Evolutionary conservation across 2,888 invertebrate genomes (phyloP).

Genomic region (Tuberolachnus salignus): DNA sequence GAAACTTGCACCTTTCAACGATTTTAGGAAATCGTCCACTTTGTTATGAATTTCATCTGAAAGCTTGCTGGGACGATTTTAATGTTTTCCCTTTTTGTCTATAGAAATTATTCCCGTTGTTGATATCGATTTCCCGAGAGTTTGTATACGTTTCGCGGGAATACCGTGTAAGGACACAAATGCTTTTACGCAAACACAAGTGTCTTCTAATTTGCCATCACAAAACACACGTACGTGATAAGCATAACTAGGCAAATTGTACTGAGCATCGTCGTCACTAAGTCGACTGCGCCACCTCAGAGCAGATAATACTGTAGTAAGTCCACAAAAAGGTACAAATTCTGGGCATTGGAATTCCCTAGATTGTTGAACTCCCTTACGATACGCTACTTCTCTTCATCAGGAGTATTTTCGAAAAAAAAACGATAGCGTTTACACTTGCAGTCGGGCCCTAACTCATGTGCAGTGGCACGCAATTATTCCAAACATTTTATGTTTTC

Average conservation of each 20-base stretch:
- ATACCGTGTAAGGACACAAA: constrained; percentile 15
- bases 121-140: background rate
- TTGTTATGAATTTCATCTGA: constrained; percentile 13
- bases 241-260: constrained; percentile 14
- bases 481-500: no score
- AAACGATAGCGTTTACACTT: constrained; percentile 10
- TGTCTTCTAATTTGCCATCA: constrained; percentile 1
- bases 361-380: background rate
- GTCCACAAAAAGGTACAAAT: constrained; percentile 1
- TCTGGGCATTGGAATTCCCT: background rate
- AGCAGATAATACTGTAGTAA: background rate
- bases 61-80: background rate
- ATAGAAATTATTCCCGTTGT: background rate
- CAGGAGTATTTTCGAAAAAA: constrained; percentile 17
- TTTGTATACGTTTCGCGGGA: background rate
- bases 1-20: constrained; percentile 11
- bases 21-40: constrained; percentile 1
- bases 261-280: background rate
- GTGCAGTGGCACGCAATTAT: no score
- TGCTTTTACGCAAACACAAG: constrained; percentile 6
- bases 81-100: background rate
- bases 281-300: background rate
- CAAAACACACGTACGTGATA: constrained; percentile 23
- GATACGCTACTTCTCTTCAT: constrained; percentile 11
- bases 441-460: constrained; percentile 11